phyloP scores from a whole-genome alignment of 2,888 invertebrate genomes.

The Pasiphila rectangulata region DNA sequence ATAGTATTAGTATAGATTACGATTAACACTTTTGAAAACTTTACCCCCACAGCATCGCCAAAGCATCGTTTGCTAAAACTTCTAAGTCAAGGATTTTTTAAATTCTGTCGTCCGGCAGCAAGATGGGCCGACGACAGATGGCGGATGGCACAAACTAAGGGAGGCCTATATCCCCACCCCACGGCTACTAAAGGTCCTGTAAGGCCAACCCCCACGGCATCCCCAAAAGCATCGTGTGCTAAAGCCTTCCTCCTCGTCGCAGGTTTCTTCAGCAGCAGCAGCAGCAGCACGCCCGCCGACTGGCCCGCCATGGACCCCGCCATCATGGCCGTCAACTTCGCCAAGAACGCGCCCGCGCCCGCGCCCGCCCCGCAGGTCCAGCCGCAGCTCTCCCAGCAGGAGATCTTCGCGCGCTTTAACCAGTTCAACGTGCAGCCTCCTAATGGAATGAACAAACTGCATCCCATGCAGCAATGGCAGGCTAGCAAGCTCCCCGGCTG shows the following conservation, averaged over 20 bases:
- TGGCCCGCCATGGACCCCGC: constrained; percentile 97
- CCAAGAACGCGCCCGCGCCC: constrained; percentile 46
- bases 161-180: no score
- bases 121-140: no score
- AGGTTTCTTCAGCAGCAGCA: constrained; percentile 49
- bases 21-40: no score
- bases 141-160: no score
- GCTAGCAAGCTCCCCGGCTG: constrained; percentile 43
- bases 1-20: no score
- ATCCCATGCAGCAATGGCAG: constrained; percentile 29
- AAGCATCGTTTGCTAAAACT: no score
- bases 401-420: constrained; percentile 70
- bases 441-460: constrained; percentile 39
- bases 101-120: no score
- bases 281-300: constrained; percentile 79
- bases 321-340: constrained; percentile 86
- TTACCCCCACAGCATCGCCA: no score
- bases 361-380: constrained; percentile 29
- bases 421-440: constrained; percentile 48
- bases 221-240: constrained; percentile 3
- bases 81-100: no score
- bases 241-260: constrained; percentile 26
- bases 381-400: constrained; percentile 46
- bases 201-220: no score
- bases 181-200: no score